Evolutionary conservation across 1,140 invertebrate species (phyloP), one percentile per base, ranked within the genome.

Genomic region (Monomorium pharaonis): DNA sequence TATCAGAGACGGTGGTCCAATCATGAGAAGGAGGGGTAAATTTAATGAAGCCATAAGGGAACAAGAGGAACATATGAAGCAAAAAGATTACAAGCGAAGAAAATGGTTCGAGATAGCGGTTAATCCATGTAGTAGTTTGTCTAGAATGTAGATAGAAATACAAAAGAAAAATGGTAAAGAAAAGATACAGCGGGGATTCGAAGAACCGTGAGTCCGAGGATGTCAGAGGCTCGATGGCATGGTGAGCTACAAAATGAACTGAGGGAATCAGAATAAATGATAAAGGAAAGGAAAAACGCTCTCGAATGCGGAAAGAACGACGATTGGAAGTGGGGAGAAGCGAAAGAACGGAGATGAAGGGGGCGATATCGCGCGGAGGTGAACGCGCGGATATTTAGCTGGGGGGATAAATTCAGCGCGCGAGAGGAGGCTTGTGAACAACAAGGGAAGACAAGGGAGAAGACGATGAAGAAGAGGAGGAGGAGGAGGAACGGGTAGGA

Each of bases 391-490:
- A 58, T 83, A 83, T 56, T 83, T 83, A 60, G 67, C 67, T 74
- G 78, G 67, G 67, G 67, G 69, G 42, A 83, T 83, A 83, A 83
- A 83, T 83, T 83, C 67, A 83, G 24, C 51, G 67, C 51, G 65
- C 51, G 78, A 60, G 37, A 24, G 67, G n/a, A 7, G 21, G 63
- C 51, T 83, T 27, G 56, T 47, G 78, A 83, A 60, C 67, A 74
- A 83, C 78, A 37, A 67, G 44, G 67, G 67, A 47, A 58, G 51
- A 58, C 65, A 72, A 72, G 65, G 78, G 51, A 69, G 60, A 67
- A 51, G 63, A 72, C 51, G 51, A 81, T 33, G 33, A n/a, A n/a
- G n/a, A n/a, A n/a, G n/a, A n/a, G n/a, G n/a, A n/a, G n/a, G n/a
- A 72, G 30, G 77, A 42, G 63, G 37, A 67, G 75, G 75, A 81